Evolutionary conservation across 2,797 vertebrate species (phyloP).

Genomic region (Ceryle rudis): DNA sequence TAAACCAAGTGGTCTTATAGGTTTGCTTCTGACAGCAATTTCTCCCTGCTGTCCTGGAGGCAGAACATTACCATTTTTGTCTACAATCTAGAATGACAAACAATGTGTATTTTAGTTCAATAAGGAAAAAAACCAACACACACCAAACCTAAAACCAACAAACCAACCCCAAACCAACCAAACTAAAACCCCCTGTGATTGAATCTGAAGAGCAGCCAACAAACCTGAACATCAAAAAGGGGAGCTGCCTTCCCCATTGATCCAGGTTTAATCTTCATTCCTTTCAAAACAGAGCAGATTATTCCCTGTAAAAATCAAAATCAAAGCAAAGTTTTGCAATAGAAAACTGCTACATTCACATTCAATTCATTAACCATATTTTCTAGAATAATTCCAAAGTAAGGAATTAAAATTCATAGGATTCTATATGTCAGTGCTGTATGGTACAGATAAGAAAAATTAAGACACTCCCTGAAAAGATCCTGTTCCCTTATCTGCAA

Average conservation of each 20-base stretch:
- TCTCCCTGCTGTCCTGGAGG: constrained; percentile 81
- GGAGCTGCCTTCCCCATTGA: constrained; percentile 82
- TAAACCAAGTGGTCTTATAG: constrained; percentile 80
- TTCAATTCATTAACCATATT: background rate
- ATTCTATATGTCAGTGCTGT: background rate
- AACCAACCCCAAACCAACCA: background rate
- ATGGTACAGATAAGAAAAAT: background rate
- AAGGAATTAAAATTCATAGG: background rate
- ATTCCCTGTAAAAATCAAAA: constrained; percentile 75
- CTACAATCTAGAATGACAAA: constrained; percentile 79
- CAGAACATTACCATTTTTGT: constrained; percentile 78
- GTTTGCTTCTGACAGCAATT: constrained; percentile 83
- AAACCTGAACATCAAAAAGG: constrained; percentile 85
- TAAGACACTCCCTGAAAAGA: background rate
- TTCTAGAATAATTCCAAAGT: background rate
- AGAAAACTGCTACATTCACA: background rate
- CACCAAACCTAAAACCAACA: background rate
- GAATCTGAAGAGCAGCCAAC: background rate
- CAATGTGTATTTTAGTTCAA: background rate
- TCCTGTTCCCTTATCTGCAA: background rate
- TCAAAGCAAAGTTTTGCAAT: background rate
- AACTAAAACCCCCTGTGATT: background rate
- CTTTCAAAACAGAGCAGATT: constrained; percentile 80
- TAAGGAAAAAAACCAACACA: background rate
- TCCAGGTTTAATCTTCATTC: constrained; percentile 84